A percentile compares a stretch with the other conserved stretches of the same genome.
Conservation (phyloP, 2,113 vertebrate species). For the Chionodraco myersi region DNA sequence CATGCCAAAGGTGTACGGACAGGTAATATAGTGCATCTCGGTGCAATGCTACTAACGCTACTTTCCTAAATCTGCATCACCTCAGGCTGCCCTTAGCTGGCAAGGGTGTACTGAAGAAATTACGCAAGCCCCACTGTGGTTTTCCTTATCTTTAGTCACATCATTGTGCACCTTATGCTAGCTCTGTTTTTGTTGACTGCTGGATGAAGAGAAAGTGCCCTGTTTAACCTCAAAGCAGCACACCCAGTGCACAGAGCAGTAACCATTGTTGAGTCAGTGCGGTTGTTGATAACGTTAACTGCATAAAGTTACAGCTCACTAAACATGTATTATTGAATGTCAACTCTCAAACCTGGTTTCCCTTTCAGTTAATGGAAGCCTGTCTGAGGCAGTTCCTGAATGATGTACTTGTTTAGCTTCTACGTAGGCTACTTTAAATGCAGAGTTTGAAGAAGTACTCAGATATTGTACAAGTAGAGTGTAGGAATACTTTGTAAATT, state of each 20-base stretch:
- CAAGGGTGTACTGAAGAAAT: constrained; percentile 27
- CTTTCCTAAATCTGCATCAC: constrained; percentile 1
- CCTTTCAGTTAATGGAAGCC: background rate
- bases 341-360: background rate
- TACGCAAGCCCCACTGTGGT: constrained; percentile 44
- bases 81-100: constrained; percentile 36
- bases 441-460: too few relatives aligned
- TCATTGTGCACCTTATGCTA: constrained; percentile 33
- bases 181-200: background rate
- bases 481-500: too few relatives aligned
- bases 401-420: too few relatives aligned
- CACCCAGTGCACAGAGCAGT: background rate
- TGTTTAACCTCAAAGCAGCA: background rate
- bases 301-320: background rate
- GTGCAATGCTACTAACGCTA: background rate
- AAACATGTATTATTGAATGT: background rate
- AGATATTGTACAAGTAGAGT: too few relatives aligned
- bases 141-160: constrained; percentile 17
- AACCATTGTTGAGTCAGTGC: background rate
- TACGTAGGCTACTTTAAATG: too few relatives aligned
- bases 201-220: background rate
- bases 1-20: constrained; percentile 84
- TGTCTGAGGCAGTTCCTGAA: background rate
- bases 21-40: constrained; percentile 67
- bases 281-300: background rate